A percentile compares a stretch with the other conserved stretches of the same genome.
phyloP scores from a whole-genome alignment of 2,113 vertebrate species.

The Redunca redunca region DNA sequence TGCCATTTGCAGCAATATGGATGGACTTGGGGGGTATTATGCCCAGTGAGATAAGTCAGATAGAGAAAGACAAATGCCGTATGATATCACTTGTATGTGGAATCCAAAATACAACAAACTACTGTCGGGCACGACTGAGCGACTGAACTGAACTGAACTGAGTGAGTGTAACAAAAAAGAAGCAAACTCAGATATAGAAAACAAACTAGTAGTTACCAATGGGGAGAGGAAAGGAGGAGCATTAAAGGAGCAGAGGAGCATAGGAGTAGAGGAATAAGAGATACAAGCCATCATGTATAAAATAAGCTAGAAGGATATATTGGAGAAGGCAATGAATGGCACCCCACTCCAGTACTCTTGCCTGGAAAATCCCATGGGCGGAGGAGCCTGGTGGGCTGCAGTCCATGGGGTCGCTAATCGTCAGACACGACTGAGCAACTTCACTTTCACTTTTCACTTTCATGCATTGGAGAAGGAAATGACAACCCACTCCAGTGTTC shows the following conservation, averaged over 20 bases:
- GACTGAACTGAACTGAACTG: no score
- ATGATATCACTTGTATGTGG: not conserved
- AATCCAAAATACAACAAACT: not conserved
- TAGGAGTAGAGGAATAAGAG: not conserved
- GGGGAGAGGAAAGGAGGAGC: not conserved
- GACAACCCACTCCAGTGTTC: no score
- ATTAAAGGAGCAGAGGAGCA: not conserved
- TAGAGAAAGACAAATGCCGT: not conserved
- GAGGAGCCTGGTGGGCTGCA: no score
- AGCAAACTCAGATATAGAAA: not conserved
- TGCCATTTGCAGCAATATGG: not conserved
- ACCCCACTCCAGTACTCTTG: no score
- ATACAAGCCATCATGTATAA: not conserved
- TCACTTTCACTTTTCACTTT: no score
- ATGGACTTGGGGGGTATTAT: not conserved
- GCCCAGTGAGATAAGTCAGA: not conserved
- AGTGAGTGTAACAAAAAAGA: not conserved
- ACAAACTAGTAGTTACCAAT: not conserved
- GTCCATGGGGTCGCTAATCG: no score
- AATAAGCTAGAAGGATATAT: no score
- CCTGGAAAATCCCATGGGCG: no score
- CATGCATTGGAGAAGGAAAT: no score
- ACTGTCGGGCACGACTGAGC: rapidly evolving
- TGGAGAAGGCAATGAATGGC: no score
- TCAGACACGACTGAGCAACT: rapidly evolving